These are phyloP conservation scores for Dioctria rufipes DNA, from an alignment of 2,888 invertebrate species.

Conservation along the genomic window DNA sequence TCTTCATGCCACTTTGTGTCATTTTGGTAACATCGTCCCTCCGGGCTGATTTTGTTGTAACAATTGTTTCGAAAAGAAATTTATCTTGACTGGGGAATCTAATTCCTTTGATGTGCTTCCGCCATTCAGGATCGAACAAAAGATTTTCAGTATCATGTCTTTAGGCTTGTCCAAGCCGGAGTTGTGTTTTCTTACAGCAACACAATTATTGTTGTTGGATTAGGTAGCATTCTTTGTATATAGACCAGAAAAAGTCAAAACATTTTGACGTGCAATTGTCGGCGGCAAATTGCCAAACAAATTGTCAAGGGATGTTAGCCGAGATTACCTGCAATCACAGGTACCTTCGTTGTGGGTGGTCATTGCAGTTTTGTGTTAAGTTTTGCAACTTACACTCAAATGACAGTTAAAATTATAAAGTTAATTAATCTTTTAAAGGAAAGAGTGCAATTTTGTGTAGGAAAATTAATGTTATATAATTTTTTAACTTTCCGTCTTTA, in stretches of 20 bases:
- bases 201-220: neutral
- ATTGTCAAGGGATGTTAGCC: conserved; percentile 46
- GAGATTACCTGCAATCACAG: conserved; percentile 50
- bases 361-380: neutral
- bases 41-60: conserved; percentile 4
- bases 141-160: conserved; percentile 22
- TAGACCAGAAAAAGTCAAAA: conserved; percentile 53
- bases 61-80: conserved; percentile 25
- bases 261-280: conserved; percentile 54
- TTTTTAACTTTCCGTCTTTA: no score
- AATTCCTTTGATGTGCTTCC: conserved; percentile 41
- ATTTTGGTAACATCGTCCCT: conserved; percentile 35
- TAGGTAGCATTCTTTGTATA: conserved; percentile 6
- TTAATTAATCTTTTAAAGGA: no score
- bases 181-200: neutral
- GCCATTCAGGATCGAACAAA: conserved; percentile 36
- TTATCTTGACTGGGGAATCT: conserved; percentile 34
- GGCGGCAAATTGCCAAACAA: conserved; percentile 54
- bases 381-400: neutral
- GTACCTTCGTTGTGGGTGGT: conserved; percentile 47
- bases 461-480: neutral
- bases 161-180: neutral
- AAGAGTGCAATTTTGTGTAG: neutral
- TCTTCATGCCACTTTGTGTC: conserved; percentile 21
- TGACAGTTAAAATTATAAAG: neutral